phyloP scores from a whole-genome alignment of 2,888 invertebrate species.

The Theretra japonica region DNA sequence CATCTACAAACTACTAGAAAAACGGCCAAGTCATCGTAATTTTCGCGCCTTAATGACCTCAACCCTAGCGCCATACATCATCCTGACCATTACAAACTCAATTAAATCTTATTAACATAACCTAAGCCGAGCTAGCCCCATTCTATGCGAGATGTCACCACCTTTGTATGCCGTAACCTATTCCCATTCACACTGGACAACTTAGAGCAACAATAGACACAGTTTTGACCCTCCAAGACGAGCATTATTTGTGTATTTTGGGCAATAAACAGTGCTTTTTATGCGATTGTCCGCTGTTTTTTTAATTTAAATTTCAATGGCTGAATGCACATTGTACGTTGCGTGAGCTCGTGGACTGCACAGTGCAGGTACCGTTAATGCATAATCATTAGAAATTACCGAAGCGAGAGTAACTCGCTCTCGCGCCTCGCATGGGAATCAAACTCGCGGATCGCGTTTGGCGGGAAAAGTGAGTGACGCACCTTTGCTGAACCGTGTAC shows the following conservation, averaged over 20 bases:
- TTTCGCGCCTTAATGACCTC: slow-evolving; percentile 65
- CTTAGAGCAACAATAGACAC: slow-evolving; percentile 75
- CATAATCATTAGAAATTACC: slow-evolving; percentile 80
- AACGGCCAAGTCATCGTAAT: slow-evolving; percentile 68
- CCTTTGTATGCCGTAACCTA: slow-evolving; percentile 81
- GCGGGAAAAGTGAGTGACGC: slow-evolving; percentile 72
- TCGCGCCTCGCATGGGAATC: slow-evolving; percentile 70
- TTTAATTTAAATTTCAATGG: slow-evolving; percentile 78
- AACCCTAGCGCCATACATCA: slow-evolving; percentile 69
- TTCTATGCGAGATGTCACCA: slow-evolving; percentile 80
- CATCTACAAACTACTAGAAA: slow-evolving; percentile 7
- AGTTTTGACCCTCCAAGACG: slow-evolving; percentile 80
- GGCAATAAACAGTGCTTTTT: slow-evolving; percentile 84
- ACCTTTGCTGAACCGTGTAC: neutral
- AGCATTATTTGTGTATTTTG: slow-evolving; percentile 83
- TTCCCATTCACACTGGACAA: slow-evolving; percentile 74
- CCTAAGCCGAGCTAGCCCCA: slow-evolving; percentile 64
- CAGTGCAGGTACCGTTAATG: slow-evolving; percentile 75
- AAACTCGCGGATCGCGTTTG: slow-evolving; percentile 60
- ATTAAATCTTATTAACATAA: slow-evolving; percentile 84
- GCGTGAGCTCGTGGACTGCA: slow-evolving; percentile 82
- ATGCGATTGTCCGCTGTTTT: slow-evolving; percentile 78
- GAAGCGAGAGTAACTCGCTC: slow-evolving; percentile 66
- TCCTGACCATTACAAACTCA: slow-evolving; percentile 81
- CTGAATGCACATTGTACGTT: slow-evolving; percentile 83